A percentile compares a stretch with the other conserved stretches of the same genome.
phyloP scores from a whole-genome alignment of 35 echinoderm and acorn worm species.

The Chiridota heheva region DNA sequence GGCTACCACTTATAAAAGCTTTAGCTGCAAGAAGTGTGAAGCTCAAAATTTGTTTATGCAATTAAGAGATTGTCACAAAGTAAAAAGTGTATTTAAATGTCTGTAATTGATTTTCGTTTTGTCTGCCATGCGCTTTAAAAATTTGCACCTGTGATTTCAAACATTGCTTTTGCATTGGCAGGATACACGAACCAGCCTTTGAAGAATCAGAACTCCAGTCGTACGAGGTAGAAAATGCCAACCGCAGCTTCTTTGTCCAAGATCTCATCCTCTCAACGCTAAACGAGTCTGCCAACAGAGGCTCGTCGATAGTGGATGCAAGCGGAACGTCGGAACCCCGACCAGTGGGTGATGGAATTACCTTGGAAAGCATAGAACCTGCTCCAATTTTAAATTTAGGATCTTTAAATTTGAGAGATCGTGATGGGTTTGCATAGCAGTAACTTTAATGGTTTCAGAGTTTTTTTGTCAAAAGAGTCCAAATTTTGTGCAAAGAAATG shows the following conservation, averaged over 20 bases:
- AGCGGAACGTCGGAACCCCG: slow-evolving; percentile 24
- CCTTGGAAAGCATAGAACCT: slow-evolving; percentile 50
- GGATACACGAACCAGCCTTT: slow-evolving; percentile 94
- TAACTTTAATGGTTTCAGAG: too few species aligned
- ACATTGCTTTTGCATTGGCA: too few species aligned
- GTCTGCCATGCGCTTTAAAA: too few species aligned
- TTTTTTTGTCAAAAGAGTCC: too few species aligned
- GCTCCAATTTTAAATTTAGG: slow-evolving; percentile 63
- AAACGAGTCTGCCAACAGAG: slow-evolving; percentile 75
- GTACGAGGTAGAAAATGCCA: slow-evolving; percentile 86
- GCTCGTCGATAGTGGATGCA: slow-evolving; percentile 44
- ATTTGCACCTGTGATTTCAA: too few species aligned
- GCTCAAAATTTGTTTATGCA: too few species aligned
- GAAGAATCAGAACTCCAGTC: slow-evolving; percentile 87
- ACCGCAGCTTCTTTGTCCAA: slow-evolving; percentile 99
- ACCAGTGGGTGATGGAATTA: slow-evolving; percentile 39
- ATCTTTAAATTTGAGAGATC: slow-evolving; percentile 96
- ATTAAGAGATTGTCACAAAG: too few species aligned
- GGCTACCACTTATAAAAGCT: too few species aligned
- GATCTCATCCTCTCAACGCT: slow-evolving; percentile 96
- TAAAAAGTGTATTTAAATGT: too few species aligned
- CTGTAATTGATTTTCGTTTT: too few species aligned
- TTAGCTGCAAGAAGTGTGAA: too few species aligned
- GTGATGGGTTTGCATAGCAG: slow-evolving; percentile 89
- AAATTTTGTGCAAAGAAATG: too few species aligned